Evolutionary conservation across 2,888 invertebrate species (phyloP).

Genomic region (Myopa tessellatipennis): DNA sequence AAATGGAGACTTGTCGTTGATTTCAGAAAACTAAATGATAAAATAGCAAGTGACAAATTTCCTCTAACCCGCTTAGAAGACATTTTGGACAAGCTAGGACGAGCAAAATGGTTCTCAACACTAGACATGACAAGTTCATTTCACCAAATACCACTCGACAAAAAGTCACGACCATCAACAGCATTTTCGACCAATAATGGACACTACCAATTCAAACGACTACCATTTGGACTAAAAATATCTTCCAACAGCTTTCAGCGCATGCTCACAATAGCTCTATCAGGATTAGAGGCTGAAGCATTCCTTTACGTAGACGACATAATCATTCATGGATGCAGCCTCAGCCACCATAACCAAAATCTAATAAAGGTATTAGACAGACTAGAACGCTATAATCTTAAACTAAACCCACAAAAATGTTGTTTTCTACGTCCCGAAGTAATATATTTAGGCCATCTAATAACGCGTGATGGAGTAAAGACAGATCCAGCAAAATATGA

Average conservation of each 20-base stretch:
- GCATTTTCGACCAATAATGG: slow-evolving; percentile 1
- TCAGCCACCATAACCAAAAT: no score
- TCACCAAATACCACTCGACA: slow-evolving; percentile 38
- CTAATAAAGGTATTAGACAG: no score
- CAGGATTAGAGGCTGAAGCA: no score
- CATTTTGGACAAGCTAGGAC: slow-evolving; percentile 38
- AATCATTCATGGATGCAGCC: no score
- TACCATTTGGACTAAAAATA: slow-evolving; percentile 44
- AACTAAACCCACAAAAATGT: no score
- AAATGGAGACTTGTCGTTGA: slow-evolving; percentile 36
- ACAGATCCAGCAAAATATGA: no score
- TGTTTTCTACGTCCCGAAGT: no score
- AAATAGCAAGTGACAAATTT: slow-evolving; percentile 35
- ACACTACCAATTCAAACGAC: slow-evolving; percentile 44
- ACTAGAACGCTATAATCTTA: no score
- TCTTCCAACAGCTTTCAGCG: slow-evolving; percentile 46
- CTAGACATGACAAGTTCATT: slow-evolving; percentile 42
- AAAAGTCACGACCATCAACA: slow-evolving; percentile 27
- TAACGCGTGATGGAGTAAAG: no score
- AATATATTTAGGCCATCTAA: no score
- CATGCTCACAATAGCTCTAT: no score
- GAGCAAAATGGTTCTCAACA: slow-evolving; percentile 44
- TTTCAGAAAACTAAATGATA: slow-evolving; percentile 23
- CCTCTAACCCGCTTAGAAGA: slow-evolving; percentile 32
- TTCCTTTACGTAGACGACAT: no score